Base-by-base conservation (phyloP, 2,797 vertebrate species). In the Spea hammondii region DNA sequence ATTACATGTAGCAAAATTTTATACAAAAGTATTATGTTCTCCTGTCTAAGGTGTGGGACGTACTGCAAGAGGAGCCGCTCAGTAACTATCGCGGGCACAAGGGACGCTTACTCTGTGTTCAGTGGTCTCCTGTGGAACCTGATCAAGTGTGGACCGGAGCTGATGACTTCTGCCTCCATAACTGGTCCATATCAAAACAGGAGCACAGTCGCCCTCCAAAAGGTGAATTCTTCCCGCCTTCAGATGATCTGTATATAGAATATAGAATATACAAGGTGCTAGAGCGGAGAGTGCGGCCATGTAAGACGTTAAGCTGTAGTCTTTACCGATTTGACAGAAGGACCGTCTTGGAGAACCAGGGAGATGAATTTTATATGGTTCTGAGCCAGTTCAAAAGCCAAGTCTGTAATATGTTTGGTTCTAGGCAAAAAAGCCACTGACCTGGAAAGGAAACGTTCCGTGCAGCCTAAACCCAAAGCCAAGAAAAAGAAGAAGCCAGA, bases 161-260 rank as follows among this genome's bases (percentile, higher is more conserved):
- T 14, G 97, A 97, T 86, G 98, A 99, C 88, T 99, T 98, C 88
- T 95, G 94, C 10, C 92, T 96, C 67, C 95, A 98, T 76, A 95
- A 93, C 81, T 99, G 98, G 98, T 87, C 86, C 4, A 82, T 94
- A 79, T 94, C 94, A 80, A 93, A 93, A 80, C 98, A 99, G 74
- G 91, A 94, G 45, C 94, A 98, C 1, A 92, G 89, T 4, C 89
- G 88, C 46, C 98, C 98, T 0, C 97, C 98, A 0, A 95, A 94
- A 92, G 95, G 97, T 98, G 82, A 87, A 54, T 76, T 46, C 9
- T 2, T 32, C 32, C 32, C 3, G 32, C 32, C 32, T 32, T 32
- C 32, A 32, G 32, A 32, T 32, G 32, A 32, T 32, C 1, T 32
- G 32, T 32, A 32, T 32, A 32, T 32, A 32, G 32, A 32, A 32